Base-by-base conservation (phyloP, 2,888 invertebrate genomes). In the Lochmaea crataegi region DNA sequence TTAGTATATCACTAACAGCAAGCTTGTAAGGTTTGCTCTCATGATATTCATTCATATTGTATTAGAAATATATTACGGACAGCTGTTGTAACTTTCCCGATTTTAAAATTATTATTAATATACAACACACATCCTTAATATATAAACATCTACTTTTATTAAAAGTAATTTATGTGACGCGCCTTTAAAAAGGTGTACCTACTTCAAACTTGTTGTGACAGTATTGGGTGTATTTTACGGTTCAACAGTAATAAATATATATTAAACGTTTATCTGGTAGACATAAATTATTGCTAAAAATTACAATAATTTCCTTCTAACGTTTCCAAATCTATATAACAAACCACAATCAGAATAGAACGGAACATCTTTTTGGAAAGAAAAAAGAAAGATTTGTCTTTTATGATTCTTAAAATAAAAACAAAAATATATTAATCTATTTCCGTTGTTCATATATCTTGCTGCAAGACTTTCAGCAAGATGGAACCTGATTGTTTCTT, bases 181-280 rank as follows among this genome's bases (percentile, higher is more conserved):
- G 11, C 11, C 14, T 22, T 58, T 58, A 58, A 58, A 51, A 58
- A 58, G 58, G 26, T 58, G 26, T 58, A 58, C 22, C 58, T 58
- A 26, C 58, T 58, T 58, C 58, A 22, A 10, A 58, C 4, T 58
- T 58, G 58, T 26, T 22, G 58, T 58, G 58, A 58, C 58, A 58
- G 58, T 58, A 58, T 53, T 12, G 58, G 14, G 2, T 58, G 58
- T 58, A 58, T 26, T 22, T 26, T 3, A 58, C 5, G 14, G 1
- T 32, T 58, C 11, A 14, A 26, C 10, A 57, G 56, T 11, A 58
- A 58, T 58, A 58, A 58, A 58, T 58, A 12, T 58, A 12, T 14
- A 58, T 32, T 58, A 58, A 26, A 26, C 12, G 58, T 11, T 11
- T 18, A 22, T 18, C 2, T 56, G 18, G 56, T 14, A 6, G 14